Percentiles rank a stretch among this genome's conserved stretches.
Evolutionary conservation across 2,113 vertebrate species (phyloP).

Genomic region (Nothoprocta pentlandii): DNA sequence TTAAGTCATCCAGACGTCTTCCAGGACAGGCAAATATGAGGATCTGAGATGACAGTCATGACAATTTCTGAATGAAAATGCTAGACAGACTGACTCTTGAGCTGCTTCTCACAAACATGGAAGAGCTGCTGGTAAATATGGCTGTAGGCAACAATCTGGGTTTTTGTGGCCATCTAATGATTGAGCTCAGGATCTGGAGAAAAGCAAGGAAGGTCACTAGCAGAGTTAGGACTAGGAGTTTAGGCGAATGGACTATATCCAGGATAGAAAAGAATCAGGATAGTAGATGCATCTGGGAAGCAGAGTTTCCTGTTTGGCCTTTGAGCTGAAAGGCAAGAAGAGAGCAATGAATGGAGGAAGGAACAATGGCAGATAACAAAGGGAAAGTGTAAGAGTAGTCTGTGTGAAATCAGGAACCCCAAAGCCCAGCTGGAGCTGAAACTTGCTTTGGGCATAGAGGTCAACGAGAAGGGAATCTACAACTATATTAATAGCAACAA

Average conservation of each 20-base stretch:
- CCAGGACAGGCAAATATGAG: neutral
- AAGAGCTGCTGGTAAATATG: neutral
- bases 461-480: neutral
- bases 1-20: neutral
- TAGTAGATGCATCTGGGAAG: too few relatives aligned
- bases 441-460: neutral
- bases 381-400: neutral
- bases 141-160: neutral
- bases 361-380: neutral
- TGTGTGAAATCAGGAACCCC: neutral
- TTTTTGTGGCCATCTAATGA: neutral
- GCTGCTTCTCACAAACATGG: neutral
- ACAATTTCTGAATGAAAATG: neutral
- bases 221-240: neutral
- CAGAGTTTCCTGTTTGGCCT: neutral
- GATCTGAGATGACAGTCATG: neutral
- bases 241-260: neutral
- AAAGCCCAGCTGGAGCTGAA: neutral
- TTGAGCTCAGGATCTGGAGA: neutral
- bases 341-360: neutral
- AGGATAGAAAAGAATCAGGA: neutral
- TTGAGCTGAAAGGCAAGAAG: neutral
- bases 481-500: neutral
- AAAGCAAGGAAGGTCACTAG: neutral
- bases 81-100: neutral